Evolutionary conservation across 2,888 invertebrate species (phyloP), one percentile per base, ranked within the genome.

Genomic region (Zootermopsis nevadensis): DNA sequence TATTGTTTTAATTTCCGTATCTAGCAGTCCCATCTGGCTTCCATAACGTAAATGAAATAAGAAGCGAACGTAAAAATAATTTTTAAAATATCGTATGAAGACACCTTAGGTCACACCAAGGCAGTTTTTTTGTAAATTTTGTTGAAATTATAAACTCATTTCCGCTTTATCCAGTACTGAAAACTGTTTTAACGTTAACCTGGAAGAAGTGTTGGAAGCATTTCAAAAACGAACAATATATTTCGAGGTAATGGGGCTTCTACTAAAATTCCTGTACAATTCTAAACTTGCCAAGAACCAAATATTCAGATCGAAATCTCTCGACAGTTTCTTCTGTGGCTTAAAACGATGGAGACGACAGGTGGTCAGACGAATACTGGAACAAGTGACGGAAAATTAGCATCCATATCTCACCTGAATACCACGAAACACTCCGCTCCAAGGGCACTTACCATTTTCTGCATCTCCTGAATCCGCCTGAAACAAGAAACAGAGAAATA

Each of bases 231-330:
- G 38, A 74, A n/a, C 74, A 33, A 4, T 74, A 42, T 38, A 24
- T 74, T n/a, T 15, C 31, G 6, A 38, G 42, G 74, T 33, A 69
- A 33, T 69, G 30, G 74, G 72, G 74, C 42, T 42, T 42, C 74
- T 74, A 42, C 38, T 42, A 42, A 42, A 79, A 79, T 38, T 33
- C 79, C 60, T 66, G 27, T 38, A 79, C 66, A 79, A 79, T 38
- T 38, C 31, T 79, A 35, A 66, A 79, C 79, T 79, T 79, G 79
- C 79, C 79, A 66, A 55, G 27, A 66, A 60, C 55, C 77, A 77
- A 77, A 77, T 77, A 53, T 55, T 77, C 77, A 53, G 30, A 79
- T 35, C 24, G 35, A 55, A 55, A 79, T 55, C 33, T 53, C 77
- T 79, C 53, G n/a, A 79, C n/a, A 79, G 7, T 33, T 31, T 31